Percentiles rank a stretch among this genome's conserved stretches.
phyloP scores from a whole-genome alignment of 2,797 vertebrate genomes.

The Acanthurus tractus region DNA sequence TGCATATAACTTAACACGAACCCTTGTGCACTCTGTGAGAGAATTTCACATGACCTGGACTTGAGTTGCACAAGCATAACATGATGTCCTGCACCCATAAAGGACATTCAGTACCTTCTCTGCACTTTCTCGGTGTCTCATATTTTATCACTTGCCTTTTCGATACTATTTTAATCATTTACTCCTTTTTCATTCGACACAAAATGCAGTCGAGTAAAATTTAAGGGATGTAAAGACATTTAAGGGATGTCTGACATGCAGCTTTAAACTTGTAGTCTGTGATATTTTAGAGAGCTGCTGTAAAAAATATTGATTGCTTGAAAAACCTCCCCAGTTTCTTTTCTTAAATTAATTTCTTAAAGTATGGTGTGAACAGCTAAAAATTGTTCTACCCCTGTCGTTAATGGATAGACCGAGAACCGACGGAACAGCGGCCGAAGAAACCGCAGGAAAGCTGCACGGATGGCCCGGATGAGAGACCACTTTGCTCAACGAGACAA shows the following conservation, averaged over 20 bases:
- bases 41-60: slow-evolving; percentile 58
- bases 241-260: not conserved
- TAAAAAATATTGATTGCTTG: too few relatives aligned
- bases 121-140: slow-evolving; percentile 19
- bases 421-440: slow-evolving; percentile 63
- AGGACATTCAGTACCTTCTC: slow-evolving; percentile 32
- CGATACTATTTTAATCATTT: not conserved
- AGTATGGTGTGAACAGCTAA: slow-evolving; percentile 20
- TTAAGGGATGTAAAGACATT: too few relatives aligned
- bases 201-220: slow-evolving; percentile 3
- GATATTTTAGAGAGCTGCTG: too few relatives aligned
- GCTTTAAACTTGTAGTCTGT: not conserved
- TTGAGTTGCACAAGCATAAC: slow-evolving; percentile 45
- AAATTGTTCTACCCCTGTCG: slow-evolving; percentile 51
- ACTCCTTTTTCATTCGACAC: not conserved
- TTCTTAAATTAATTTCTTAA: slow-evolving; percentile 17
- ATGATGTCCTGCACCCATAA: slow-evolving; percentile 36
- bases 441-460: slow-evolving; percentile 71
- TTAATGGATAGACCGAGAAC: slow-evolving; percentile 76
- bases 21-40: slow-evolving; percentile 33
- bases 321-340: not conserved
- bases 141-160: not conserved
- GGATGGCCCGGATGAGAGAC: slow-evolving; percentile 73
- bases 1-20: slow-evolving; percentile 28
- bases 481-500: slow-evolving; percentile 66